Evolutionary conservation across 1,140 invertebrate species (phyloP).

Genomic region (Apis florea): DNA sequence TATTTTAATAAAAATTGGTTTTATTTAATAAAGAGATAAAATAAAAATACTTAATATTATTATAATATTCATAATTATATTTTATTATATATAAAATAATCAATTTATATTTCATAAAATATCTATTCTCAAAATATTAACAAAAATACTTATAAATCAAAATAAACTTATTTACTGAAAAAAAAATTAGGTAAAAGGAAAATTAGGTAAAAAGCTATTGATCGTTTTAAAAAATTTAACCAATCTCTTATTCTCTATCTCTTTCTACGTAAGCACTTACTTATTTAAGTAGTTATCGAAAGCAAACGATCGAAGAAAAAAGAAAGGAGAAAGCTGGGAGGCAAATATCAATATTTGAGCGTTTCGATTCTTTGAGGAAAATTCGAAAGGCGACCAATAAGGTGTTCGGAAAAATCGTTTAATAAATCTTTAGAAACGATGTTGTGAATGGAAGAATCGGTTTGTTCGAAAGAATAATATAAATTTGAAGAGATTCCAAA

Average conservation of each 20-base stretch:
- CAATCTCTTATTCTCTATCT: neutral
- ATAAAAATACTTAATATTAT: too few relatives aligned
- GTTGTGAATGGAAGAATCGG: constrained; percentile 3
- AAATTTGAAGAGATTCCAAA: constrained; percentile 38
- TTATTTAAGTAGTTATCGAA: neutral
- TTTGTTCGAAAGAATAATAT: constrained; percentile 36
- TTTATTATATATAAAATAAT: too few relatives aligned
- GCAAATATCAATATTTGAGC: constrained; percentile 26
- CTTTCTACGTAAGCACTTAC: too few relatives aligned
- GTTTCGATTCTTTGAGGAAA: constrained; percentile 8
- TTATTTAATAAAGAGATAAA: too few relatives aligned
- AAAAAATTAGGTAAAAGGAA: too few relatives aligned
- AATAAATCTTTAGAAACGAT: constrained; percentile 35
- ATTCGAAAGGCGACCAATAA: neutral
- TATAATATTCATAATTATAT: too few relatives aligned
- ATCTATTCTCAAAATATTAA: too few relatives aligned
- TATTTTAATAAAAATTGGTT: too few relatives aligned
- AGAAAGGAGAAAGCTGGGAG: neutral
- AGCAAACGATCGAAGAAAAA: neutral
- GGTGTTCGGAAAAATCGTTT: constrained; percentile 17
- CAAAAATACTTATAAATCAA: too few relatives aligned
- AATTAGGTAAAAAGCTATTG: neutral
- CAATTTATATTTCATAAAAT: too few relatives aligned
- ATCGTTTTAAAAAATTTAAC: neutral
- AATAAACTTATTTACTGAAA: too few relatives aligned